phyloP scores from a whole-genome alignment of 2,888 invertebrate genomes.

The Callyntrura guangdongensis region DNA sequence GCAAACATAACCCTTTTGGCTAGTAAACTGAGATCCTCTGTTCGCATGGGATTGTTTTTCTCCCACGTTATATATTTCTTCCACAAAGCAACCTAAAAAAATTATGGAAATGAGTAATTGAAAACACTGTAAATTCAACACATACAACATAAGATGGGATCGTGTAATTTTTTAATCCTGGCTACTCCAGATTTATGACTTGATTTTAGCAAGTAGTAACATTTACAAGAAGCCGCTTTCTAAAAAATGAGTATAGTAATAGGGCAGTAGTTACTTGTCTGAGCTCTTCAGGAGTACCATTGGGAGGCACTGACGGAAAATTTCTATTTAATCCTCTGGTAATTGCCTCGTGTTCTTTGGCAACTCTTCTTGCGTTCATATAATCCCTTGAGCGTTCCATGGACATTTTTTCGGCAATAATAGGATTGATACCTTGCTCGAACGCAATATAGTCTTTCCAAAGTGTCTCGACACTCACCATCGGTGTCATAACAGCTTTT shows the following conservation, averaged over 20 bases:
- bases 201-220: too few species aligned
- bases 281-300: constrained; percentile 94
- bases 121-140: too few species aligned
- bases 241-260: background rate
- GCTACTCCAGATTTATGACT: too few species aligned
- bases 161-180: too few species aligned
- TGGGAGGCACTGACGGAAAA: constrained; percentile 98
- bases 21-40: constrained; percentile 97
- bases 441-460: constrained; percentile 99
- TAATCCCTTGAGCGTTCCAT: constrained; percentile 98
- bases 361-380: constrained; percentile 98
- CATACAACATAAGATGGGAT: too few species aligned
- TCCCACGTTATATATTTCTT: constrained; percentile 99
- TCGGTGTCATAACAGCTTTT: constrained; percentile 97
- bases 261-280: constrained; percentile 91
- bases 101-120: constrained; percentile 74
- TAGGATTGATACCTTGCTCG: constrained; percentile 96
- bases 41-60: constrained; percentile 97
- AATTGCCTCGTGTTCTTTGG: constrained; percentile 98
- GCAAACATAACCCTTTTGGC: constrained; percentile 99
- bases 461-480: constrained; percentile 98
- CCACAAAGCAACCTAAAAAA: constrained; percentile 96
- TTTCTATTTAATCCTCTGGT: constrained; percentile 98
- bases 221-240: too few species aligned
- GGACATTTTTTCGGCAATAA: constrained; percentile 98